Conservation (phyloP, 2,888 invertebrate species). For the Hymenopus coronatus region DNA sequence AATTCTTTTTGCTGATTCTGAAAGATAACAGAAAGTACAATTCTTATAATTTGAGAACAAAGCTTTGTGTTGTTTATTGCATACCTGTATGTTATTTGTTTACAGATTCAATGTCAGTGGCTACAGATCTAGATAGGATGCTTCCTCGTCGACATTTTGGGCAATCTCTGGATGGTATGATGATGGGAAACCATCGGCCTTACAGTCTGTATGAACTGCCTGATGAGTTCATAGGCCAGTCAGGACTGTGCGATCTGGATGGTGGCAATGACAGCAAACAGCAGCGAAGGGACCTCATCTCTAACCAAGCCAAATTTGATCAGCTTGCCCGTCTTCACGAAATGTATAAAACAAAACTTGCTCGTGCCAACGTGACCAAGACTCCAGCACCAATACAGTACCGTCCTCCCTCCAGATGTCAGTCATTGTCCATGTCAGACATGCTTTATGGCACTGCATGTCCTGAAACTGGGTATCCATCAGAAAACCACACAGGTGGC, state of each 20-base stretch:
- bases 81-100: constrained; percentile 25
- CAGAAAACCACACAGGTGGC: constrained; percentile 49
- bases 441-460: constrained; percentile 56
- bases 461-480: not conserved
- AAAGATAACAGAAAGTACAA: no score
- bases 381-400: constrained; percentile 38
- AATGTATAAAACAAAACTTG: constrained; percentile 74
- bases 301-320: constrained; percentile 59
- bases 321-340: constrained; percentile 76
- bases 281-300: constrained; percentile 43
- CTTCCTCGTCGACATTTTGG: constrained; percentile 59
- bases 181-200: constrained; percentile 43
- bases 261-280: constrained; percentile 49
- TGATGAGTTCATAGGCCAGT: constrained; percentile 37
- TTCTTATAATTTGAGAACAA: no score
- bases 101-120: constrained; percentile 52
- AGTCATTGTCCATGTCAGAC: constrained; percentile 67
- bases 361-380: constrained; percentile 56
- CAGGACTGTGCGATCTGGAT: constrained; percentile 38
- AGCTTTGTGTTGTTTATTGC: not conserved
- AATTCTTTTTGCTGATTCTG: no score
- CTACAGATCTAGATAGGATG: constrained; percentile 65
- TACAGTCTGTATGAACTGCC: constrained; percentile 38
- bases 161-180: constrained; percentile 41
- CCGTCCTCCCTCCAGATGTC: constrained; percentile 62